Conservation (phyloP, 2,113 vertebrate species). For the Cryptomyrus ogoouensis region DNA sequence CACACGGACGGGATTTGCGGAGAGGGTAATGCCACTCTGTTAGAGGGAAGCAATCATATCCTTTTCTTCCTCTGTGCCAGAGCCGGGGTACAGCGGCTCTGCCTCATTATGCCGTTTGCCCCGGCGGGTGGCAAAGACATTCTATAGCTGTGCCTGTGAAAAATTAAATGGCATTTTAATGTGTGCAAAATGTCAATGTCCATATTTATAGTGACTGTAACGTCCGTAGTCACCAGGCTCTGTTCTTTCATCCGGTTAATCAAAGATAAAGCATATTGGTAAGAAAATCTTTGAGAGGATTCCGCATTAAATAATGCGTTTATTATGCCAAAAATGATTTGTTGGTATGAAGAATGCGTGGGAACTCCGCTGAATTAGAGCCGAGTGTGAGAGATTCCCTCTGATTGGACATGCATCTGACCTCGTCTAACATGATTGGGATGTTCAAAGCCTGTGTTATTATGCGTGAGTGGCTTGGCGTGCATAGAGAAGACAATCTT, state of each 20-base stretch:
- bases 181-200: neutral
- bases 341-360: neutral
- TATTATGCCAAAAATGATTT: neutral
- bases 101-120: neutral
- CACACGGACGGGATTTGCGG: neutral
- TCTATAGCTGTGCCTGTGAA: neutral
- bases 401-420: neutral
- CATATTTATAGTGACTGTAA: neutral
- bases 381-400: neutral
- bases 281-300: neutral
- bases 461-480: neutral
- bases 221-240: neutral
- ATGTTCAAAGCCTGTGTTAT: neutral
- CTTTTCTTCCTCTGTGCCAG: neutral
- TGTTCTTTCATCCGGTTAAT: neutral
- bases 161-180: neutral
- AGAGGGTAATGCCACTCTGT: neutral
- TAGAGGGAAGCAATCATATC: neutral
- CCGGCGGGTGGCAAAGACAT: neutral
- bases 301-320: neutral
- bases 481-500: neutral
- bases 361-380: neutral
- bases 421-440: neutral
- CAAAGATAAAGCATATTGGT: neutral
- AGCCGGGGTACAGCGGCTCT: neutral